Evolutionary conservation across 2,797 vertebrate genomes (phyloP), one percentile per base, ranked within the genome.

Genomic region (Lepus oiostolus): DNA sequence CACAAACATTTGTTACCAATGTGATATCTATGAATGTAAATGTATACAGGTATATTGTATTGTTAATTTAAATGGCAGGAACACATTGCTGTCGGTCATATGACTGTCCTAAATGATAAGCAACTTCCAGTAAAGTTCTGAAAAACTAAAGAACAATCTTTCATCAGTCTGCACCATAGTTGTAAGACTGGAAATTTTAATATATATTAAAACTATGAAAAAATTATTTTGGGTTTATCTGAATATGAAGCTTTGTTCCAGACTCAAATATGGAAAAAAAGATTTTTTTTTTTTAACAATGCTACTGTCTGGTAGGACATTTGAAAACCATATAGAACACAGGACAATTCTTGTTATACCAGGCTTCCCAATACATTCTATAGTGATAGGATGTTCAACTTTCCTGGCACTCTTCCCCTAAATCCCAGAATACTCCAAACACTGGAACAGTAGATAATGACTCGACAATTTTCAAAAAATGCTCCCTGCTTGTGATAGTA

Each of bases 181-280:
- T 62, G 60, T 5, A 75, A 68, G 30, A 32, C 22, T 86, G 24
- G 28, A 24, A 90, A 70, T 76, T 19, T 28, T 76, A 82, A 75
- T 74, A 35, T 38, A 42, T 75, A 81, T 85, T 85, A 75, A 80
- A 88, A 80, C 52, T 60, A 5, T 72, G 16, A 38, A 75, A 80
- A 75, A 67, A 24, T 8, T 81, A n/a, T 70, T 82, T 50, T 35
- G 3, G 9, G 2, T 35, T 88, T 62, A 32, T 54, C 22, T 93
- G 54, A 95, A 85, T 80, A 35, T 54, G 35, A 16, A 80, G 30
- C 85, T 75, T 54, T 47, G n/a, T 68, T 86, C 62, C 32, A 83
- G 42, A 26, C n/a, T 72, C 32, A 77, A 14, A 4, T 71, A 77
- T 52, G 71, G 47, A 35, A 86, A 90, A 52, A 52, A 16, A 26